Conservation (phyloP, 2,888 invertebrate species). For the Actias luna region DNA sequence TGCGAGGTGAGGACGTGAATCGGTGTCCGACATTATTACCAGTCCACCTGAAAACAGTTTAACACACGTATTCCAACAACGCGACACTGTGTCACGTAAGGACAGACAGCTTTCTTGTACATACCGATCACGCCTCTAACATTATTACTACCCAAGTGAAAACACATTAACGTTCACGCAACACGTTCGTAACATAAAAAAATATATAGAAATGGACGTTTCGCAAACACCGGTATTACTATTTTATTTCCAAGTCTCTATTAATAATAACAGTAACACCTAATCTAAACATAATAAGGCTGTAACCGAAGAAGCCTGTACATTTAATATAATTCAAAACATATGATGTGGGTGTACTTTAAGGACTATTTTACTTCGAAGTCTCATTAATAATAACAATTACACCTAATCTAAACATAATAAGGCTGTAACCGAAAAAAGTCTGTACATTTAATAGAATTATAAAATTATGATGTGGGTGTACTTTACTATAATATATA, state of each 20-base stretch:
- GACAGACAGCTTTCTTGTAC: background rate
- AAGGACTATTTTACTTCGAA: no score
- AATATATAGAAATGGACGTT: conserved; percentile 10
- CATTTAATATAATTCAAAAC: no score
- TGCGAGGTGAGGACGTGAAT: conserved; percentile 32
- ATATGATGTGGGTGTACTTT: no score
- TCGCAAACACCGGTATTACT: conserved; percentile 3
- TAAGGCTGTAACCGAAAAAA: no score
- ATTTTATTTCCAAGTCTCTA: background rate
- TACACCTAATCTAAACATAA: no score
- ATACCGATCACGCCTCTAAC: conserved; percentile 3
- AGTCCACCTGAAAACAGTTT: conserved; percentile 26
- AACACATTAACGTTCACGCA: conserved; percentile 12
- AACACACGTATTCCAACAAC: conserved; percentile 19
- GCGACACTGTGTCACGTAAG: conserved; percentile 1
- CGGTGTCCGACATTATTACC: conserved; percentile 46
- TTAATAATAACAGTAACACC: background rate
- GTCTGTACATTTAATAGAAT: no score
- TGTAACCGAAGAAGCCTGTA: no score
- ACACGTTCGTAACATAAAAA: conserved; percentile 2
- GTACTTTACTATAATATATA: no score
- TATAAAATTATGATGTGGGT: no score
- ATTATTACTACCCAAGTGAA: conserved; percentile 1
- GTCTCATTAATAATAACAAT: no score
- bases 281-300: no score